These are phyloP conservation scores for Motacilla tschutschensis DNA, from an alignment of 2,113 vertebrate species.

Conservation along the genomic window DNA sequence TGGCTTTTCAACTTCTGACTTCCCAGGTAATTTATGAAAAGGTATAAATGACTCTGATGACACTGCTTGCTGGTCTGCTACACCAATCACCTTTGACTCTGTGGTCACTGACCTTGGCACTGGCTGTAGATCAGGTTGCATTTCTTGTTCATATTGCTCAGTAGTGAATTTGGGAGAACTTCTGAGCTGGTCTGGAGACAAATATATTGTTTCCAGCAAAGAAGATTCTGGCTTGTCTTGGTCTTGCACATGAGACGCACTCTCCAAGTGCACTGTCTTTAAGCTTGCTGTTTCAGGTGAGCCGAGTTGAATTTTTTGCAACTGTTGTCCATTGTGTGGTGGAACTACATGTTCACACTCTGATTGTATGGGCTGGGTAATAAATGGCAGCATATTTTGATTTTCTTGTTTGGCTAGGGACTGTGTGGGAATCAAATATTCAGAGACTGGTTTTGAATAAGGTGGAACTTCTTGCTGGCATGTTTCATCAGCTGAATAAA, in stretches of 20 bases:
- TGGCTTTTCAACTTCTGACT: not conserved
- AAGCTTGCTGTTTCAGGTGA: not conserved
- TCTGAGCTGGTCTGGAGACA: constrained; percentile 17
- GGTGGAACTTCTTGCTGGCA: not conserved
- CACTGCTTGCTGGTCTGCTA: not conserved
- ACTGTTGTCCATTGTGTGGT: not conserved
- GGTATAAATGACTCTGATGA: not conserved
- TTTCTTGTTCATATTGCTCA: not conserved
- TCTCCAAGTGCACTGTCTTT: not conserved
- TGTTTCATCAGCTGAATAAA: constrained; percentile 1
- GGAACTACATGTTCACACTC: not conserved
- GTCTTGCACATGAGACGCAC: not conserved
- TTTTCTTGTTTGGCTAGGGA: constrained; percentile 10
- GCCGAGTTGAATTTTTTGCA: not conserved
- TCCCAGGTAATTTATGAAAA: not conserved
- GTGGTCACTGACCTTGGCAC: not conserved
- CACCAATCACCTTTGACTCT: not conserved
- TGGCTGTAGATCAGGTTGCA: not conserved
- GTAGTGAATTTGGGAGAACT: not conserved
- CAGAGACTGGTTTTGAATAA: not conserved
- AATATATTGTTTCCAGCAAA: not conserved
- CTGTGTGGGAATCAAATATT: not conserved
- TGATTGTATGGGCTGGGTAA: not conserved
- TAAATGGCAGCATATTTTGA: not conserved
- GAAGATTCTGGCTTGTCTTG: not conserved